Base-by-base conservation (phyloP, 2,797 vertebrate genomes). In the Urophycis tenuis region DNA sequence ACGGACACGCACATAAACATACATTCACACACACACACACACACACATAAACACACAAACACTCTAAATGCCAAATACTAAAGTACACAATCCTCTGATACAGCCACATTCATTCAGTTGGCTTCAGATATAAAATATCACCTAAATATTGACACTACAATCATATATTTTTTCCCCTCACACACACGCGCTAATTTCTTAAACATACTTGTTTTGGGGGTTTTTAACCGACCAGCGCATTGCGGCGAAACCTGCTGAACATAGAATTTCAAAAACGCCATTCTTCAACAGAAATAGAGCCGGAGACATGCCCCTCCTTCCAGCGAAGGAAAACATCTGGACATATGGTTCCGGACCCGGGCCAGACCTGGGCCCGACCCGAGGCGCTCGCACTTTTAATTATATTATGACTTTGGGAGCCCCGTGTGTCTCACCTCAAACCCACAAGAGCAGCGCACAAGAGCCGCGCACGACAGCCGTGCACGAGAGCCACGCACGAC, bases 1-100 rank as follows among this genome's bases (percentile, higher is more conserved):
- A n/a, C n/a, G n/a, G n/a, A n/a, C n/a, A 45, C 64, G 34, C 72
- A 33, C 17, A 45, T 60, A 76, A n/a, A 45, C 35, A 32, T 11
- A 41, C 19, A 64, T 72, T 33, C 25, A 19, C 45, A 78, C 75
- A 41, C 64, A 71, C 15, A 39, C 71, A 67, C 74, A 67, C 73
- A 75, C 73, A 70, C 19, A 77, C 34, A 79, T 11, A 75, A 73
- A 76, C 72, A 75, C 76, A 77, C 74, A 82, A 71, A 45, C 74
- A 17, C 67, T 22, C 45, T 19, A 53, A 53, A 53, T 53, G 45
- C 22, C 12, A 53, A 53, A 53, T 7, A 53, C 17, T 53, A 15
- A 53, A 53, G 12, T 41, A 41, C 39, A 41, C 39, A 41, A 41
- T 41, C 39, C 39, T 41, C 39, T 74, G 30, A 32, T 49, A 73